These are phyloP conservation scores for Morone chrysops DNA, from an alignment of 2,113 vertebrate genomes.

Conservation along the genomic window DNA sequence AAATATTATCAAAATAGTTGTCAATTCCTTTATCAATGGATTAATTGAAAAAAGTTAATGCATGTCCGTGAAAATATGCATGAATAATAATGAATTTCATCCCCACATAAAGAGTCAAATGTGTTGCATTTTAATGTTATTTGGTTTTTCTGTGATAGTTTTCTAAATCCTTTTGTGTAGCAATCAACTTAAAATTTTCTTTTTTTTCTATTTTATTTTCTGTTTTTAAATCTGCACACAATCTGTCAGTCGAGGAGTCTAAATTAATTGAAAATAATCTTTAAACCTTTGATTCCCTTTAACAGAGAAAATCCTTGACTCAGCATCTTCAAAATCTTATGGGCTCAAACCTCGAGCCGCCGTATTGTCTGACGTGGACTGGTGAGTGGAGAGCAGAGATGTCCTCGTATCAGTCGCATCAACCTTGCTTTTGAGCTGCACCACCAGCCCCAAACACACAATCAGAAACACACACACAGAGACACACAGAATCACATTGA, in stretches of 20 bases:
- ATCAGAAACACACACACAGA: slow-evolving; percentile 23
- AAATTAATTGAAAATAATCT: neutral
- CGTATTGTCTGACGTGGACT: slow-evolving; percentile 5
- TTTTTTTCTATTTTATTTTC: no score
- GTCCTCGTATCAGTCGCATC: slow-evolving; percentile 34
- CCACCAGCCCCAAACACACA: slow-evolving; percentile 51
- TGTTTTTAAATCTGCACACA: neutral
- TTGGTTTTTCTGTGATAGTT: no score
- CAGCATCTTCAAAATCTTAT: neutral
- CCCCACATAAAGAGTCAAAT: no score
- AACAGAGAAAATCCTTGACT: slow-evolving; percentile 14
- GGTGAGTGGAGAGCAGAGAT: neutral
- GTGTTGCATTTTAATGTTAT: neutral
- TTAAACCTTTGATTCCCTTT: neutral
- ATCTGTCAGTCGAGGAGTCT: no score
- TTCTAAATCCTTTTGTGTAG: neutral
- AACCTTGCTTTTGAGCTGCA: slow-evolving; percentile 74
- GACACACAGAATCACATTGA: neutral
- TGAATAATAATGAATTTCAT: no score
- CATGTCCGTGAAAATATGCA: no score
- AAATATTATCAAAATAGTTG: neutral
- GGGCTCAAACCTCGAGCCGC: neutral
- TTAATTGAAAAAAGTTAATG: no score
- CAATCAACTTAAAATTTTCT: neutral
- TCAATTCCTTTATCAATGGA: neutral